Evolutionary conservation across 2,113 vertebrate genomes (phyloP), one percentile per base, ranked within the genome.

Genomic region (Greenwoodochromis staneri): DNA sequence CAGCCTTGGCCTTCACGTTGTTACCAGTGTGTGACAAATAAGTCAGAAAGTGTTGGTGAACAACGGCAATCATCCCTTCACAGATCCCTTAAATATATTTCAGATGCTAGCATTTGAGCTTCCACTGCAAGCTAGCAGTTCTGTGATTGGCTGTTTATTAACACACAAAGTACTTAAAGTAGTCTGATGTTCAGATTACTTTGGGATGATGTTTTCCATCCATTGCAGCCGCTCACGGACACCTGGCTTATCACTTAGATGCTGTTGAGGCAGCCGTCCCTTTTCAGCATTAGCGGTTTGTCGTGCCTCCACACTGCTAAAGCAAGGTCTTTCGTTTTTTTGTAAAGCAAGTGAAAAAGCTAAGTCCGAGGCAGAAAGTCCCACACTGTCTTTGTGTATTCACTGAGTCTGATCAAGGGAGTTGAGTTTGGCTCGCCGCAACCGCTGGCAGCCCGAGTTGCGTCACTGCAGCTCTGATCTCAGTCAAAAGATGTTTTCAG

Each of bases 401-500:
- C 55, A 42, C 83, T 17, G 21, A 59, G 31, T 81, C 71, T 85
- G 85, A 92, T 93, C 66, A 88, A 90, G 54, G 73, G 21, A 83
- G 83, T 69, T 80, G 76, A 82, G 76, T 76, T 85, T 61, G 61
- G 85, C 80, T 91, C 27, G 2, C 71, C 54, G 83, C 34, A 78
- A 86, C 55, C 16, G 36, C 85, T 85, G 82, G 73, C 85, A 81
- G 80, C 78, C 27, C 1, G 29, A 84, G 78, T 82, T 88, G 73
- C 76, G 9, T 93, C 87, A 89, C 66, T 42, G 66, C 69, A 83
- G 87, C 83, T 90, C 84, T 87, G 87, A 63, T 80, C 85, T 86
- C 86, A 55, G 59, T 89, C 84, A 86, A 85, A 92, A 54, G 21
- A 85, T 59, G 86, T 83, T 86, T 88, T 87, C 29, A 90, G 83